Evolutionary conservation across 2,888 invertebrate genomes (phyloP).

Genomic region (Synergus itoensis): DNA sequence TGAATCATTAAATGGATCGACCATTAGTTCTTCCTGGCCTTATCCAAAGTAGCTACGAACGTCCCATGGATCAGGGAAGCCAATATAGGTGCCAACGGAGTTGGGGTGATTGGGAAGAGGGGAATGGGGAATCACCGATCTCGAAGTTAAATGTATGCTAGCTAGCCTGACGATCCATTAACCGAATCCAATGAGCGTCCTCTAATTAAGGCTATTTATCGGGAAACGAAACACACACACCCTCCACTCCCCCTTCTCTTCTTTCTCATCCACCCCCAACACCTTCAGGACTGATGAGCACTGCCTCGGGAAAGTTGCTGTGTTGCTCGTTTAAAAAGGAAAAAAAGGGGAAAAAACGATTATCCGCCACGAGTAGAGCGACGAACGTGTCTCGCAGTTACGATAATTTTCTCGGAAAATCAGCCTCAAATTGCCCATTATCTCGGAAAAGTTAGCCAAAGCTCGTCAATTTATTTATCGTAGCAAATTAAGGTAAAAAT

Average conservation of each 20-base stretch:
- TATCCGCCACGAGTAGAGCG: conserved; percentile 48
- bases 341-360: conserved; percentile 56
- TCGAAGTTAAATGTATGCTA: conserved; percentile 64
- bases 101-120: conserved; percentile 38
- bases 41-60: conserved; percentile 56
- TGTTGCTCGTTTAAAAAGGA: conserved; percentile 59
- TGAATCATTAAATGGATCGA: conserved; percentile 56
- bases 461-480: conserved; percentile 5
- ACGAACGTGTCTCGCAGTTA: conserved; percentile 14
- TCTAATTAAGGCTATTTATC: conserved; percentile 75
- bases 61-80: conserved; percentile 41
- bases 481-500: neutral
- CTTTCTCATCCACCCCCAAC: conserved; percentile 20
- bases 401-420: conserved; percentile 20
- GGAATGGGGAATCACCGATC: conserved; percentile 54
- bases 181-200: conserved; percentile 70
- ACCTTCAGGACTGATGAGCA: conserved; percentile 54
- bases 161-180: conserved; percentile 70
- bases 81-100: conserved; percentile 44
- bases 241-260: conserved; percentile 48
- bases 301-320: conserved; percentile 62
- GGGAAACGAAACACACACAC: conserved; percentile 58
- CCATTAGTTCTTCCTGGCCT: conserved; percentile 56
- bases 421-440: neutral
- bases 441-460: neutral